Percentiles rank a stretch among this genome's conserved stretches.
These are phyloP conservation scores for Acronicta leporina DNA, from an alignment of 2,888 invertebrate species.

Conservation along the genomic window DNA sequence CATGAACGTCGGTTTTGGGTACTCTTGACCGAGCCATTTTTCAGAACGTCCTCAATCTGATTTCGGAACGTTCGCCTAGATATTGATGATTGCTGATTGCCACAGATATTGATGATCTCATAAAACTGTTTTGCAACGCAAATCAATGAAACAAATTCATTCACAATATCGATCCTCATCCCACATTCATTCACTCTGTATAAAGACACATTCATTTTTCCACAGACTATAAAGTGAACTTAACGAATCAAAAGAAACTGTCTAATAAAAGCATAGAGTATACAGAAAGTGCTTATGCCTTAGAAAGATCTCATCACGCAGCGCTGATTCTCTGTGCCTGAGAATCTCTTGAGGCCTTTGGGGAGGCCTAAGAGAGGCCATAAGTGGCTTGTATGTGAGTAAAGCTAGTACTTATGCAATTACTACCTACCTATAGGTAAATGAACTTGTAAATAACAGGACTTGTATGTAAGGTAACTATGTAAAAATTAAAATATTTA, in stretches of 20 bases:
- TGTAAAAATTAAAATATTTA: not conserved
- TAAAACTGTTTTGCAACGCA: too few species aligned
- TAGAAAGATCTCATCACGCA: slow-evolving; percentile 52
- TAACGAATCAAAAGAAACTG: slow-evolving; percentile 40
- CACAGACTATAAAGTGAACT: slow-evolving; percentile 11
- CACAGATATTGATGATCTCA: too few species aligned
- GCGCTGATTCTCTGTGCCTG: slow-evolving; percentile 38
- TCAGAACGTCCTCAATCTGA: too few species aligned
- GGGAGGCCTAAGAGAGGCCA: slow-evolving; percentile 25
- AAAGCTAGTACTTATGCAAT: slow-evolving; percentile 7
- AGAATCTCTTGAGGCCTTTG: slow-evolving; percentile 31
- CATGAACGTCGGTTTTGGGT: too few species aligned
- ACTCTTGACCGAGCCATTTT: too few species aligned
- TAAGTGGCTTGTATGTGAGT: slow-evolving; percentile 22
- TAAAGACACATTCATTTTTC: not conserved
- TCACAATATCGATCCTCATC: too few species aligned
- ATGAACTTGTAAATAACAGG: not conserved
- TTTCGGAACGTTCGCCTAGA: too few species aligned
- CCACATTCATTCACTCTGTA: not conserved
- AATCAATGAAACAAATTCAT: too few species aligned
- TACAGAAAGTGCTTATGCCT: slow-evolving; percentile 36
- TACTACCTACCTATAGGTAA: slow-evolving; percentile 29
- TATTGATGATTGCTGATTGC: too few species aligned
- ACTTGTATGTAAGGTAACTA: slow-evolving; percentile 7
- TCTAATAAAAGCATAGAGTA: slow-evolving; percentile 39